These are phyloP conservation scores for Tigriopus japonicus DNA, from an alignment of 1,140 invertebrate species.

Conservation along the genomic window DNA sequence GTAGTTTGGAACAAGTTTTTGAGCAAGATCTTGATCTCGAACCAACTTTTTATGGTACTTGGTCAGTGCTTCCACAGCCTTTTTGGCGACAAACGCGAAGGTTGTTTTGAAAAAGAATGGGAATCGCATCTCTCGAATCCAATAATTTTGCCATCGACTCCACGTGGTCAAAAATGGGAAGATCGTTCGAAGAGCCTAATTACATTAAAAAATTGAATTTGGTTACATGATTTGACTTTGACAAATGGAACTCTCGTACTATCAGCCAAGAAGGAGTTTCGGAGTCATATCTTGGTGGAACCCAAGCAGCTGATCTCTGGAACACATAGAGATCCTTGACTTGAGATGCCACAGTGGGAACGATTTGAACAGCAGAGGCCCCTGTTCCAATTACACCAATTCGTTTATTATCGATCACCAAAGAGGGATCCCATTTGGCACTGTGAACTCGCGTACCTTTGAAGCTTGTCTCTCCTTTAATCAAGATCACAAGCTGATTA, in stretches of 20 bases:
- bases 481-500: too few relatives aligned
- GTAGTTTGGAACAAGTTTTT: conserved; percentile 3
- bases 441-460: not conserved
- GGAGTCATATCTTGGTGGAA: not conserved
- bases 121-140: not conserved
- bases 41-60: not conserved
- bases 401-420: not conserved
- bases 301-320: not conserved
- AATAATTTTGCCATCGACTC: not conserved
- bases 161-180: too few relatives aligned
- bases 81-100: not conserved
- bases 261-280: too few relatives aligned
- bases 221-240: too few relatives aligned
- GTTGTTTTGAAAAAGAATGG: not conserved
- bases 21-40: not conserved
- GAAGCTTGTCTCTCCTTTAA: not conserved
- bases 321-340: not conserved
- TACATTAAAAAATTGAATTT: too few relatives aligned
- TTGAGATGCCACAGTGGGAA: not conserved
- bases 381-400: not conserved
- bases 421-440: not conserved
- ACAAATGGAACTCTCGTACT: too few relatives aligned
- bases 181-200: too few relatives aligned
- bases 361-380: not conserved
- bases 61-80: not conserved